Percentiles rank a stretch among this genome's conserved stretches.
Evolutionary conservation across 2,797 vertebrate genomes (phyloP).

Genomic region (Acanthopagrus latus): DNA sequence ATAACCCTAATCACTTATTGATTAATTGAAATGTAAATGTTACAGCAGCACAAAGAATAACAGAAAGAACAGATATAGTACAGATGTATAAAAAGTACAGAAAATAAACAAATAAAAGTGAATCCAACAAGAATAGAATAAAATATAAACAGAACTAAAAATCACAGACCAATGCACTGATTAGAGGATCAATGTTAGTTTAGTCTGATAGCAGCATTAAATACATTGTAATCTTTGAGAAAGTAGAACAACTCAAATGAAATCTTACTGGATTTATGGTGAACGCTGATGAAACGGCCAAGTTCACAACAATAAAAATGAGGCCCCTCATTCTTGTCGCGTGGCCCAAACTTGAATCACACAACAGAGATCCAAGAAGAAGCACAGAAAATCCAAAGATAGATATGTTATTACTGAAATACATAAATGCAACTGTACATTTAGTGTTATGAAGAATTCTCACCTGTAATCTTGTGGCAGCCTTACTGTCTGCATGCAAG

Average conservation of each 20-base stretch:
- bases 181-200: background rate
- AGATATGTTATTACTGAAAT: background rate
- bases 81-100: too few relatives aligned
- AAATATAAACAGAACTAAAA: too few relatives aligned
- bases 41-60: too few relatives aligned
- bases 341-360: background rate
- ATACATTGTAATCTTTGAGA: background rate
- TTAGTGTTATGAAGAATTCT: background rate
- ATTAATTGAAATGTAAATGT: too few relatives aligned
- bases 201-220: background rate
- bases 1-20: background rate
- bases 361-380: background rate
- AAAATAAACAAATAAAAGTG: too few relatives aligned
- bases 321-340: conserved; percentile 26
- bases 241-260: background rate
- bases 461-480: conserved; percentile 5
- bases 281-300: conserved; percentile 34
- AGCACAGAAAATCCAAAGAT: background rate
- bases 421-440: background rate
- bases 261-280: background rate
- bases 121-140: too few relatives aligned
- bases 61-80: too few relatives aligned
- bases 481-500: too few relatives aligned
- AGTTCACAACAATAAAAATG: conserved; percentile 46
- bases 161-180: too few relatives aligned